Evolutionary conservation across 37 sponge, comb jelly and placozoan genomes (phyloP).

Genomic region (Ephydatia muelleri): DNA sequence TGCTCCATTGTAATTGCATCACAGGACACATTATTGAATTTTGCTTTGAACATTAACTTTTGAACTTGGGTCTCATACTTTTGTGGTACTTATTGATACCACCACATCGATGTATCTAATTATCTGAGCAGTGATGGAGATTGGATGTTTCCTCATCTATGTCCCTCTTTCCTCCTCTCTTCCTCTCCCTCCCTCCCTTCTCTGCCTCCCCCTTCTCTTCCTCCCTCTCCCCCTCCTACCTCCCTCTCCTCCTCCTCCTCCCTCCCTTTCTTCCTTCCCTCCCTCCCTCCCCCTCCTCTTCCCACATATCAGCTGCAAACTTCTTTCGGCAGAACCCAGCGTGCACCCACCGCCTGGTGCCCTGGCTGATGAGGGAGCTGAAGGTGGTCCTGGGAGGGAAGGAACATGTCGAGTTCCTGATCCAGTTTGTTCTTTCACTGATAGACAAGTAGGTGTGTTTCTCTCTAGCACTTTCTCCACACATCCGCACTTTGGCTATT

Average conservation of each 20-base stretch:
- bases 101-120: no score
- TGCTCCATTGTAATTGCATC: no score
- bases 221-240: neutral
- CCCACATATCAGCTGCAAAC: conserved; percentile 39
- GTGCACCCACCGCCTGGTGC: conserved; percentile 66
- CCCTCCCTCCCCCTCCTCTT: neutral
- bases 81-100: no score
- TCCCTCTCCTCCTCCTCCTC: neutral
- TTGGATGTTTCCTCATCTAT: no score
- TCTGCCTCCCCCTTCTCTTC: neutral
- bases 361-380: conserved; percentile 75
- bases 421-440: conserved; percentile 67
- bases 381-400: conserved; percentile 57
- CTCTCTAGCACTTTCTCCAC: neutral
- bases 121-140: no score
- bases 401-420: conserved; percentile 69
- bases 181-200: neutral
- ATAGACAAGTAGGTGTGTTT: conserved; percentile 67
- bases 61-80: no score
- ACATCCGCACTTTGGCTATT: neutral
- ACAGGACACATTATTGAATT: no score
- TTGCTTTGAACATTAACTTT: no score
- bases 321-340: conserved; percentile 81
- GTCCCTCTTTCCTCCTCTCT: neutral
- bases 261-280: neutral